Percentiles rank a stretch among this genome's conserved stretches.
phyloP scores from a whole-genome alignment of 2,113 vertebrate species.

The Psilopsiagon aurifrons region DNA sequence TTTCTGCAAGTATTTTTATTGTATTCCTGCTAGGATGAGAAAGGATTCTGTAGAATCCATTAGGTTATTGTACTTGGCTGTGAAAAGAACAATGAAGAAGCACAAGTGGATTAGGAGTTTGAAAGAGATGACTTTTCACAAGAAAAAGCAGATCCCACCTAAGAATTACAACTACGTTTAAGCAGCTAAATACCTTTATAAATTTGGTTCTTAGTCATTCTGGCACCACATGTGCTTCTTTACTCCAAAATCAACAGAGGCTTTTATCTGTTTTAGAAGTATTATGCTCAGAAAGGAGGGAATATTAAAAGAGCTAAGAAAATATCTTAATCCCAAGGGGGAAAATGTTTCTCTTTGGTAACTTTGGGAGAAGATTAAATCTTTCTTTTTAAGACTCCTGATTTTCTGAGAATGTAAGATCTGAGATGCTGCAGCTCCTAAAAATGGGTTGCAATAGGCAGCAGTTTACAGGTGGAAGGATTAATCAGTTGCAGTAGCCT shows the following conservation, averaged over 20 bases:
- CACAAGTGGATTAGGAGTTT: not conserved
- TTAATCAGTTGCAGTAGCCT: not conserved
- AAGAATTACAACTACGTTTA: not conserved
- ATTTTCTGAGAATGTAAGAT: accelerated
- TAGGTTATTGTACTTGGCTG: conserved; percentile 3
- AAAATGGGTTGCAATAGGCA: not conserved
- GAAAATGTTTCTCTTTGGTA: not conserved
- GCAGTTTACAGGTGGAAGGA: not conserved
- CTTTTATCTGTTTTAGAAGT: not conserved
- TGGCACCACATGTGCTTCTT: not conserved
- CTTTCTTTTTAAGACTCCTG: not conserved
- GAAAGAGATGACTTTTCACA: not conserved
- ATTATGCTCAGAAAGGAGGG: not conserved
- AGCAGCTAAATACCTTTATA: not conserved
- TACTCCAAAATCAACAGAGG: not conserved
- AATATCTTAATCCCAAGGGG: not conserved
- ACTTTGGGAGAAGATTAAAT: not conserved
- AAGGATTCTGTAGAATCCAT: not conserved
- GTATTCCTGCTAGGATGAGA: not conserved
- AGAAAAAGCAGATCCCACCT: conserved; percentile 8
- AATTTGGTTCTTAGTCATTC: not conserved
- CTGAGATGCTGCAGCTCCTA: not conserved
- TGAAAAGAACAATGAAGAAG: not conserved
- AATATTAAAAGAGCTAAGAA: not conserved
- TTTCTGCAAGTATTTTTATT: not conserved